Evolutionary conservation across 1,140 invertebrate genomes (phyloP).

Genomic region (Scaptodrosophila lebanonensis): DNA sequence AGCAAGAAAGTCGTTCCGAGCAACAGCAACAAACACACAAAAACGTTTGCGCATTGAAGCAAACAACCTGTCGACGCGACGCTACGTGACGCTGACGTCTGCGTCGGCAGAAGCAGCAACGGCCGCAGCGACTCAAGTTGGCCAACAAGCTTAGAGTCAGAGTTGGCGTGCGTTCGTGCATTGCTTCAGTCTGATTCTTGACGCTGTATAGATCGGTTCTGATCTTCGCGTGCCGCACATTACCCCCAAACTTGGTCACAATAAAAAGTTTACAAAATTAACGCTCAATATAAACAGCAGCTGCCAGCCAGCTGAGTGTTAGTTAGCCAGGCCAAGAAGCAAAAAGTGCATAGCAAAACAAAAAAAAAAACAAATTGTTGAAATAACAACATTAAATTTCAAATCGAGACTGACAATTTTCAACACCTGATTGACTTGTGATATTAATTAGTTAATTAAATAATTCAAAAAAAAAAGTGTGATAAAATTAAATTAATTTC

Average conservation of each 20-base stretch:
- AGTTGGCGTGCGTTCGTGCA: conserved; percentile 28
- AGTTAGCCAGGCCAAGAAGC: no score
- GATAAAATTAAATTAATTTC: conserved; percentile 36
- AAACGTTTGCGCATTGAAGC: conserved; percentile 62
- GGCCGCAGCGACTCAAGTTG: conserved; percentile 4
- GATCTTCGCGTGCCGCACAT: conserved; percentile 31
- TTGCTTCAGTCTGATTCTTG: conserved; percentile 76
- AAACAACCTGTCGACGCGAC: conserved; percentile 45
- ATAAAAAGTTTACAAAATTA: no score
- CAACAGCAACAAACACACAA: conserved; percentile 33
- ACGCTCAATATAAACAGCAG: no score
- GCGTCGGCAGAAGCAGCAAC: not conserved
- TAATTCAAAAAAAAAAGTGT: conserved; percentile 24
- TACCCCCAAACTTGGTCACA: no score
- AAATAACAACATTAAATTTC: no score
- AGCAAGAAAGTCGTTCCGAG: conserved; percentile 56
- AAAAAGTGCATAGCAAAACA: no score
- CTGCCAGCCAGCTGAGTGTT: conserved; percentile 46
- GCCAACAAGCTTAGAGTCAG: conserved; percentile 25
- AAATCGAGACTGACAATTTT: conserved; percentile 22
- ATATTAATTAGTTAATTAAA: conserved; percentile 26
- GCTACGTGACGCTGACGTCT: not conserved
- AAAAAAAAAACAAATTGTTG: not conserved
- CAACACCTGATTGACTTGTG: conserved; percentile 10
- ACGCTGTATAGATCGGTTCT: conserved; percentile 76